A percentile compares a stretch with the other conserved stretches of the same genome.
These are phyloP conservation scores for Halesus radiatus DNA, from an alignment of 1,140 invertebrate species.

Conservation along the genomic window DNA sequence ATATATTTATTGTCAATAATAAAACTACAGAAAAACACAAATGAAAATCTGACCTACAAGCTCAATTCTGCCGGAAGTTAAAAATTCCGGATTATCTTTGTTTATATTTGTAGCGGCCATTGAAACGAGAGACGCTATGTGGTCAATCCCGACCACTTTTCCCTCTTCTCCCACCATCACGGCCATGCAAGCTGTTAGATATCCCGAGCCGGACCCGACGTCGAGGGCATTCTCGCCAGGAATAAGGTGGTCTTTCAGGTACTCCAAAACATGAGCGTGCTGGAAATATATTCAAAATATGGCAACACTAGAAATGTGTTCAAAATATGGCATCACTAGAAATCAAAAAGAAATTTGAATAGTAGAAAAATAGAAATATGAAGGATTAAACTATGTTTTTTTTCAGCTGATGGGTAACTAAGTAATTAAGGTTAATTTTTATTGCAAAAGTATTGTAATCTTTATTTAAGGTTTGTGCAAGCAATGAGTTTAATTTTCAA, in stretches of 20 bases:
- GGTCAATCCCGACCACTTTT: conserved; percentile 89
- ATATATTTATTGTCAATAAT: not conserved
- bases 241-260: conserved; percentile 85
- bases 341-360: too few relatives aligned
- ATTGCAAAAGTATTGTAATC: too few relatives aligned
- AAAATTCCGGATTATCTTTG: conserved; percentile 79
- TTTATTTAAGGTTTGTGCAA: too few relatives aligned
- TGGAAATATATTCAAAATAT: conserved; percentile 60
- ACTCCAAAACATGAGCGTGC: conserved; percentile 95
- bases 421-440: too few relatives aligned
- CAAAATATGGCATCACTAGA: not conserved
- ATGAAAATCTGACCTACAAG: conserved; percentile 74
- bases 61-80: conserved; percentile 76
- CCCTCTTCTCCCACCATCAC: conserved; percentile 87
- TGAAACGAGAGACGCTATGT: conserved; percentile 88
- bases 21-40: not conserved
- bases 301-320: conserved; percentile 8
- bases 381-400: too few relatives aligned
- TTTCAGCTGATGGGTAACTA: too few relatives aligned
- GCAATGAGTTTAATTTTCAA: too few relatives aligned
- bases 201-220: conserved; percentile 96
- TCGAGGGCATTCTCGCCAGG: conserved; percentile 89
- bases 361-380: too few relatives aligned
- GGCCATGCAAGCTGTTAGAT: conserved; percentile 96
- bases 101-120: conserved; percentile 84